Conservation (phyloP, 2,797 vertebrate species). For the Okamejei kenojei region DNA sequence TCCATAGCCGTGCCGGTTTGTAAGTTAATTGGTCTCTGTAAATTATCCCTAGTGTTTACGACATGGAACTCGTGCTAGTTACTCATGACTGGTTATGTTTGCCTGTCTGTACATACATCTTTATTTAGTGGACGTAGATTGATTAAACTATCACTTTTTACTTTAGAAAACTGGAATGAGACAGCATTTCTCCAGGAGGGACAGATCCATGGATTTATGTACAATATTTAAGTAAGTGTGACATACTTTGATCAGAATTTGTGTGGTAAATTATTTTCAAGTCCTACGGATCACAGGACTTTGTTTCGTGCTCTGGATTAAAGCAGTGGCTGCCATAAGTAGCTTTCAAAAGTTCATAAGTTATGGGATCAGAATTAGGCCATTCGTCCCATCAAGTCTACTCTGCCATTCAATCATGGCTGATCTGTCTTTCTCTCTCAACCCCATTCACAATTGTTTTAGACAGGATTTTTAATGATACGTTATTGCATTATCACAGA, state of each 20-base stretch:
- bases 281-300: neutral
- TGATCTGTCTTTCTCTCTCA: no score
- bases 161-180: neutral
- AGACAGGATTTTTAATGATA: no score
- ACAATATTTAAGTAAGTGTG: neutral
- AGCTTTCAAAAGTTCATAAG: neutral
- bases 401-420: no score
- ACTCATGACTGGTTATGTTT: neutral
- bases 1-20: no score
- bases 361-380: no score
- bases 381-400: no score
- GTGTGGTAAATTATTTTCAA: no score
- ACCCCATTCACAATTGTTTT: no score
- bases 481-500: no score
- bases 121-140: neutral
- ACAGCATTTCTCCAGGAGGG: neutral
- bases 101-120: neutral
- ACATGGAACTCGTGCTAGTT: neutral
- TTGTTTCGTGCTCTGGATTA: neutral
- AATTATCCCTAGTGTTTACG: no score
- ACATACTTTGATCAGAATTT: neutral
- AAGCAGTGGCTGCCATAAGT: no score
- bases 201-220: neutral
- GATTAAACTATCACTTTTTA: neutral
- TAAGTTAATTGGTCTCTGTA: no score